These are phyloP conservation scores for Apamea sordens DNA, from an alignment of 2,888 invertebrate species.

Conservation along the genomic window DNA sequence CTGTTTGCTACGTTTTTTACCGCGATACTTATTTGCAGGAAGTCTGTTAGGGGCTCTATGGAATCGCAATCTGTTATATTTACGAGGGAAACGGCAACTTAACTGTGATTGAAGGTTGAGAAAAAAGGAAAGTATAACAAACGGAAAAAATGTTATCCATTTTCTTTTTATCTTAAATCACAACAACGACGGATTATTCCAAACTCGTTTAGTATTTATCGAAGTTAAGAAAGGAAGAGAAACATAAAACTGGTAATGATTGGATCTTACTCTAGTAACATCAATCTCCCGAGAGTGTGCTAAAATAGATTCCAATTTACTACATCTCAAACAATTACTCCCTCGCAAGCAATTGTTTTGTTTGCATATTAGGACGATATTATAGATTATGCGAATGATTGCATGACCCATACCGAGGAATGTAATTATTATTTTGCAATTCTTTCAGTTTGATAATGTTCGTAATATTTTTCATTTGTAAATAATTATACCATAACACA, in stretches of 20 bases:
- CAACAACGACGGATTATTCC: slow-evolving; percentile 43
- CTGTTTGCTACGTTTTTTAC: slow-evolving; percentile 62
- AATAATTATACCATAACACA: too few species aligned
- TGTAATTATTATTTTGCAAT: background rate
- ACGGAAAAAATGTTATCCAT: slow-evolving; percentile 53
- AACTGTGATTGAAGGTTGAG: slow-evolving; percentile 65
- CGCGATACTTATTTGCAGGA: slow-evolving; percentile 62
- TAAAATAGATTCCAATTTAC: slow-evolving; percentile 16
- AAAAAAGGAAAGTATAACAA: slow-evolving; percentile 55
- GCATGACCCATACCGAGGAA: background rate
- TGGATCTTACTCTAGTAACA: slow-evolving; percentile 7
- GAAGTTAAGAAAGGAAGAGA: slow-evolving; percentile 24
- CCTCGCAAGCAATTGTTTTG: background rate
- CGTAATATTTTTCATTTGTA: background rate
- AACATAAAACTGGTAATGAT: slow-evolving; percentile 57
- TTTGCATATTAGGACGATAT: background rate
- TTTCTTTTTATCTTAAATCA: slow-evolving; percentile 59
- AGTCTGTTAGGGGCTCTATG: slow-evolving; percentile 56
- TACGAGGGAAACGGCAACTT: slow-evolving; percentile 62
- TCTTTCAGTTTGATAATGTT: background rate
- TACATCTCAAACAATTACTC: background rate
- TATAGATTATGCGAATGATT: background rate
- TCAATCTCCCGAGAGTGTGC: slow-evolving; percentile 3
- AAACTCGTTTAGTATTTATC: slow-evolving; percentile 61
- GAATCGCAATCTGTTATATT: slow-evolving; percentile 65